Evolutionary conservation across 2,888 invertebrate species (phyloP).

Genomic region (Mesoligia furuncula): DNA sequence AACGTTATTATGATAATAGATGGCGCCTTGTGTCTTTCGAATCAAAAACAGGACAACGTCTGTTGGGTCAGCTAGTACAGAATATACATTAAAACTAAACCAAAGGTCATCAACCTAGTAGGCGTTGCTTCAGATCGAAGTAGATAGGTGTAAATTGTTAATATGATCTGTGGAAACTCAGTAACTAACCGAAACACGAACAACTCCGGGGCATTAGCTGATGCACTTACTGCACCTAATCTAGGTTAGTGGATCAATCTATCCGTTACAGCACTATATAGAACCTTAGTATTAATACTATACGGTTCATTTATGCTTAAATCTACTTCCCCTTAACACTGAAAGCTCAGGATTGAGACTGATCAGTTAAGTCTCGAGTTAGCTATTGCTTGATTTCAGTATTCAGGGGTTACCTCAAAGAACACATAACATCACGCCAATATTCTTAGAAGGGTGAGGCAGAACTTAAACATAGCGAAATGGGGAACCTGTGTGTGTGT

Average conservation of each 20-base stretch:
- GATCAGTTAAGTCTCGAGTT: neutral
- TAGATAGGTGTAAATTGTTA: constrained; percentile 44
- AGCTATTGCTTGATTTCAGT: neutral
- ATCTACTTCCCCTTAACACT: neutral
- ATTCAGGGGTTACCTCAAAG: neutral
- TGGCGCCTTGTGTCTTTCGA: no score
- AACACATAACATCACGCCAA: neutral
- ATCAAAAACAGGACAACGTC: no score
- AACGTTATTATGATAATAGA: no score
- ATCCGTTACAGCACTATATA: constrained; percentile 9
- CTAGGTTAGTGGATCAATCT: constrained; percentile 34
- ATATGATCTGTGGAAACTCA: constrained; percentile 31
- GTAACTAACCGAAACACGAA: constrained; percentile 22
- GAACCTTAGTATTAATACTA: neutral
- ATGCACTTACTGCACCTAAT: constrained; percentile 39
- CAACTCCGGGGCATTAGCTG: constrained; percentile 37
- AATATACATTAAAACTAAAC: neutral
- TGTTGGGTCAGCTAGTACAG: no score
- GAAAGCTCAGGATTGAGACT: neutral
- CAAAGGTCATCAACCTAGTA: neutral
- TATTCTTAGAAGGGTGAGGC: neutral
- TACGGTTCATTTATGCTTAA: neutral
- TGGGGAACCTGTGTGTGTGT: neutral
- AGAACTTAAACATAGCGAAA: neutral
- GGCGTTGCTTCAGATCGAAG: neutral